These are phyloP conservation scores for Stegophylla sp. DNA, from an alignment of 2,888 invertebrate genomes.

Conservation along the genomic window DNA sequence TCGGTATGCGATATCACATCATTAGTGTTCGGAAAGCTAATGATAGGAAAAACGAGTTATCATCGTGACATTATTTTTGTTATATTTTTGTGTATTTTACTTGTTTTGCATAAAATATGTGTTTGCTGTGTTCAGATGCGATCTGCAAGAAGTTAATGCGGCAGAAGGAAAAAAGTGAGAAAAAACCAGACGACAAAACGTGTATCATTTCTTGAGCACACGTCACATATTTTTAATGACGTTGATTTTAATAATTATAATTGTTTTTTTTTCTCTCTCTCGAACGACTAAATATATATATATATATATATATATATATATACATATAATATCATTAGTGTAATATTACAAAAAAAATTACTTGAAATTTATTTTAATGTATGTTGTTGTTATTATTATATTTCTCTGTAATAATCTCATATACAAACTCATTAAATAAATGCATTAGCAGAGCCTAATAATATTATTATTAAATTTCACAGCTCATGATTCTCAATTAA, in stretches of 20 bases:
- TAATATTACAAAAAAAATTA: too few relatives aligned
- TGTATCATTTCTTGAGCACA: constrained; percentile 42
- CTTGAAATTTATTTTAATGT: too few relatives aligned
- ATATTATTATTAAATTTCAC: too few relatives aligned
- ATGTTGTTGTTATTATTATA: too few relatives aligned
- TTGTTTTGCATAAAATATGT: constrained; percentile 4
- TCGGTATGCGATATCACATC: neutral
- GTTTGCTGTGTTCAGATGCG: constrained; percentile 38
- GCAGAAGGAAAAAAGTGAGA: constrained; percentile 47
- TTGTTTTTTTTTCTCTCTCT: neutral
- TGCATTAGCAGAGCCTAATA: too few relatives aligned
- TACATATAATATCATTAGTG: too few relatives aligned
- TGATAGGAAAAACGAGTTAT: neutral
- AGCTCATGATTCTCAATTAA: too few relatives aligned
- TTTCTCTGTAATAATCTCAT: too few relatives aligned
- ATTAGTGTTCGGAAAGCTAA: neutral
- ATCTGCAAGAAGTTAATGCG: constrained; percentile 54
- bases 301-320: too few relatives aligned
- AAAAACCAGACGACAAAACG: constrained; percentile 44
- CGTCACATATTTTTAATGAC: neutral
- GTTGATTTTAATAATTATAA: neutral
- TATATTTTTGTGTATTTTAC: constrained; percentile 3
- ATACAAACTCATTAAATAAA: too few relatives aligned
- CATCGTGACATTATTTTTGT: neutral
- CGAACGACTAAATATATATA: too few relatives aligned